phyloP scores from a whole-genome alignment of 2,797 vertebrate genomes.

The Falco columbarius region DNA sequence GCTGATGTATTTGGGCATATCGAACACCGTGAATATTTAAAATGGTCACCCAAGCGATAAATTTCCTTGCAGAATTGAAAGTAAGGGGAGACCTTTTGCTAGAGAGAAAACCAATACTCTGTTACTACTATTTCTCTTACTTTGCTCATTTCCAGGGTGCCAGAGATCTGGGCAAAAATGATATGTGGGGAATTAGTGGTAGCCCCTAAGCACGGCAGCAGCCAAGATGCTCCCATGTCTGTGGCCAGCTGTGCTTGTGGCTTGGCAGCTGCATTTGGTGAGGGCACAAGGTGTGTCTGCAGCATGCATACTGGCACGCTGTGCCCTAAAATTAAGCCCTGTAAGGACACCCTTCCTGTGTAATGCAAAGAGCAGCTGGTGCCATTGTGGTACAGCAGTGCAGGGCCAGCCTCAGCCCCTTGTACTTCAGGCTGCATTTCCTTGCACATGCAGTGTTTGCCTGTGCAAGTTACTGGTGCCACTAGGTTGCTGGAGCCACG shows the following conservation, averaged over 20 bases:
- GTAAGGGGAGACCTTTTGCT: neutral
- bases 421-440: accelerated
- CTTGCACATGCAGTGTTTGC: accelerated
- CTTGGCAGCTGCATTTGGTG: accelerated
- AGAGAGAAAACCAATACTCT: neutral
- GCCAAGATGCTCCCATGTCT: accelerated
- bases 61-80: neutral
- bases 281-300: neutral
- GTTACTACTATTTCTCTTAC: neutral
- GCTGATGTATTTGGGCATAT: neutral
- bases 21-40: neutral
- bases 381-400: accelerated
- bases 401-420: neutral
- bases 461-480: neutral
- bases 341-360: neutral
- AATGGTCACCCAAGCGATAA: neutral
- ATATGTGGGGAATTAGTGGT: neutral
- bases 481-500: accelerated
- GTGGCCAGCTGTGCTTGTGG: neutral
- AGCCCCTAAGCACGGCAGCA: neutral
- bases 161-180: neutral
- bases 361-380: neutral
- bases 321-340: neutral
- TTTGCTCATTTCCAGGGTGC: neutral
- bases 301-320: accelerated